Evolutionary conservation across 2,113 vertebrate genomes (phyloP).

Genomic region (Cariama cristata): DNA sequence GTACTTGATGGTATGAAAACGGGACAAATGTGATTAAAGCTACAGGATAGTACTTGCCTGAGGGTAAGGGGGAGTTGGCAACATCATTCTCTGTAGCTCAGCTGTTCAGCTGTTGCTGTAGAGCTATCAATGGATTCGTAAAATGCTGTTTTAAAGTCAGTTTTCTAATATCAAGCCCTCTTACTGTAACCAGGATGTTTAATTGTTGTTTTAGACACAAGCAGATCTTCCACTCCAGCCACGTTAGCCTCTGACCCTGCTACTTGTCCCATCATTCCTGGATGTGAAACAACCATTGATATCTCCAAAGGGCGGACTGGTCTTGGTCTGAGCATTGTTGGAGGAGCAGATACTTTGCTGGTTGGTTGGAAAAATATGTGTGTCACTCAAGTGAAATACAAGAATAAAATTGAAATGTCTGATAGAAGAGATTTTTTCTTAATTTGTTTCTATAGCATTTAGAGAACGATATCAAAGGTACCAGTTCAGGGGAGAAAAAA

Average conservation of each 20-base stretch:
- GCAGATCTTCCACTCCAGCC: constrained; percentile 90
- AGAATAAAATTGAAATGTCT: background rate
- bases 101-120: background rate
- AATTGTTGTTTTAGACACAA: constrained; percentile 76
- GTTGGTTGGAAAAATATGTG: constrained; percentile 71
- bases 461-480: background rate
- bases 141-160: background rate
- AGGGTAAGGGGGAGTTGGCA: background rate
- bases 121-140: background rate
- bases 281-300: constrained; percentile 96
- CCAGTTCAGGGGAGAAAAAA: accelerated
- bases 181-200: background rate
- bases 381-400: background rate
- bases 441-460: background rate
- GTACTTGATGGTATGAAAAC: background rate
- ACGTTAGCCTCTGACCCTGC: constrained; percentile 87
- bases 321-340: constrained; percentile 96
- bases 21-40: background rate
- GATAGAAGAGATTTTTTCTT: background rate
- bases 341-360: constrained; percentile 95
- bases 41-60: background rate
- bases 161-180: background rate
- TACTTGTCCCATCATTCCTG: constrained; percentile 96
- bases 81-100: background rate
- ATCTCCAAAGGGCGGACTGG: constrained; percentile 95